Conservation (phyloP, 1,140 invertebrate species). For the Caenorhabditis elegans region DNA sequence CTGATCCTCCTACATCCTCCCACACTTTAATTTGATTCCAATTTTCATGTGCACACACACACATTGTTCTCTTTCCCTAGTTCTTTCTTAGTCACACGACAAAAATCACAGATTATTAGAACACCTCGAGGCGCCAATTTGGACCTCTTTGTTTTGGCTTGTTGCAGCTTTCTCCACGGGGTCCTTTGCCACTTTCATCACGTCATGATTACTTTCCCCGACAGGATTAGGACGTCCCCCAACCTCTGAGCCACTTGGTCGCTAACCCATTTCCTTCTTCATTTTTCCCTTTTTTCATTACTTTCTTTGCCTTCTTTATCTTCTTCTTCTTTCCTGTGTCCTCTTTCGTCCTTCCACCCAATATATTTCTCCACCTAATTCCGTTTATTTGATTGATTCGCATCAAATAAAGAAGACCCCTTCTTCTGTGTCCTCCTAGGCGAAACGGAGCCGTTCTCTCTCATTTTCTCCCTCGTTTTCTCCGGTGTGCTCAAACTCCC, state of each 20-base stretch:
- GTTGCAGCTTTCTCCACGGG: too few relatives aligned
- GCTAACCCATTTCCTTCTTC: background rate
- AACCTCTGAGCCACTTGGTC: too few relatives aligned
- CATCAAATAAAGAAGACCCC: background rate
- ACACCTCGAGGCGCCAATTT: conserved; percentile 15
- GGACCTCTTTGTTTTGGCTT: background rate
- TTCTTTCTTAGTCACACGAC: background rate
- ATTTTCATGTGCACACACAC: too few relatives aligned
- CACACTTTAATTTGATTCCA: conserved; percentile 21
- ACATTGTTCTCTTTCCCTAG: background rate
- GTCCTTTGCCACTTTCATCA: background rate
- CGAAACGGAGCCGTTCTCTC: background rate
- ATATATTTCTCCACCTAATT: background rate
- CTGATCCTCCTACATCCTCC: too few relatives aligned
- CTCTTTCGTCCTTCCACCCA: too few relatives aligned
- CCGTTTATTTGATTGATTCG: background rate
- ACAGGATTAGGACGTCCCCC: background rate
- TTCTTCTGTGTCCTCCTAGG: background rate
- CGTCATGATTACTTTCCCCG: conserved; percentile 26
- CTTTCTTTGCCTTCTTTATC: background rate
- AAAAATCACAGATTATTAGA: background rate
- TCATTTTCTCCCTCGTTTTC: background rate
- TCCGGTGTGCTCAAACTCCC: background rate
- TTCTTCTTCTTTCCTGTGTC: background rate
- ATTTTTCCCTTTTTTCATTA: background rate